Base-by-base conservation (phyloP, 2,113 vertebrate genomes). In the Pseudorasbora parva region DNA sequence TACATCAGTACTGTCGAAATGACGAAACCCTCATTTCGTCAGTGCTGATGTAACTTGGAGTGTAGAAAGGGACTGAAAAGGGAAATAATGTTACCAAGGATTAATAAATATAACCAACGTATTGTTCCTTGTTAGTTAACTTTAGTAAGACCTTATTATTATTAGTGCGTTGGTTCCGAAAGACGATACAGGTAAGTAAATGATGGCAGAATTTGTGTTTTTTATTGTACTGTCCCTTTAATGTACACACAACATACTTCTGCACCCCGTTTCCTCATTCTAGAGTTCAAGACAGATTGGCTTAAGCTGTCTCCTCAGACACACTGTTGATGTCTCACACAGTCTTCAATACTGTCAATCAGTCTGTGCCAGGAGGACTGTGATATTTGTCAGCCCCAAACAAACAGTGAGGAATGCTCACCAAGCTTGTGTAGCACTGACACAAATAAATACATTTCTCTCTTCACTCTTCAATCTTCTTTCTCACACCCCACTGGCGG, bases 311-410 rank as follows among this genome's bases (percentile, higher is more conserved):
- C 87, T 82, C 64, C 68, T 80, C 75, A 76, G 81, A 84, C 73
- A 79, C 76, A 79, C 85, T 84, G 85, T 51, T 56, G 64, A 79
- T 85, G 80, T 86, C 87, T 83, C 41, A 47, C 25, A 66, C 69
- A 15, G 68, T 77, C 80, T 72, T 84, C 78, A 81, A 88, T 80
- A 59, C 80, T 87, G 85, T 88, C 87, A 88, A 41, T 86, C 86
- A 81, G 76, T 56, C 41, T 23, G 77, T 81, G 84, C 86, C 85
- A 85, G 51, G 78, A 71, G 74, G 75, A 73, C 80, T 76, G 54
- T 59, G 73, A 71, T 64, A 80, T 85, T 79, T 86, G 80, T 85
- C 87, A 88, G 49, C 60, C 54, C 66, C 79, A 77, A 83, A 83
- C 54, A 71, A 76, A 83, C 71, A 82, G 25, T 56, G 82, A 84